Percentiles rank a stretch among this genome's conserved stretches.
Conservation (phyloP, 2,888 invertebrate genomes). For the Sminthurides aquaticus region DNA sequence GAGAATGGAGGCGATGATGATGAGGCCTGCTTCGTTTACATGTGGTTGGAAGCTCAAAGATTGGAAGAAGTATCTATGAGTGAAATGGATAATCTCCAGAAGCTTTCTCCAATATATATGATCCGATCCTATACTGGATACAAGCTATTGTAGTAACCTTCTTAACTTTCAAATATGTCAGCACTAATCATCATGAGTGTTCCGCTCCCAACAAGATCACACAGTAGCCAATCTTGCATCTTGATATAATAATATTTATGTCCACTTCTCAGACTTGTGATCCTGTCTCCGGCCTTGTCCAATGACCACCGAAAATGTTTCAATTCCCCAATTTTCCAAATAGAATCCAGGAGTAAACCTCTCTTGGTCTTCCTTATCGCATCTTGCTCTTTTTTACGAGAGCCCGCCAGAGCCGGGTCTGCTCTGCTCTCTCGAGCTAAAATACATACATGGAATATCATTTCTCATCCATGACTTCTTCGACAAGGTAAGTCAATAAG, state of each 20-base stretch:
- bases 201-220: not conserved
- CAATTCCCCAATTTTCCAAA: not conserved
- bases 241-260: conserved; percentile 4
- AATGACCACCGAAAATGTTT: not conserved
- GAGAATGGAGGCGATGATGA: not conserved
- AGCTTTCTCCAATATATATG: not conserved
- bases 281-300: not conserved
- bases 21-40: not conserved
- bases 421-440: too few species aligned
- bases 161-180: not conserved
- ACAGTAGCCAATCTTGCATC: conserved; percentile 1
- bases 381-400: not conserved
- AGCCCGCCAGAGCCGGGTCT: too few species aligned
- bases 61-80: too few species aligned
- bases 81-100: too few species aligned
- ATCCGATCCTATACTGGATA: not conserved
- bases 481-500: not conserved
- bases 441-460: not conserved
- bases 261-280: not conserved
- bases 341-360: not conserved
- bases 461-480: not conserved
- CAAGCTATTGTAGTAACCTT: too few species aligned
- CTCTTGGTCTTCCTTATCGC: not conserved
- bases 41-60: not conserved
- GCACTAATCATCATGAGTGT: conserved; percentile 1